These are phyloP conservation scores for Tupiocoris notatus DNA, from an alignment of 2,888 invertebrate species.

Conservation along the genomic window DNA sequence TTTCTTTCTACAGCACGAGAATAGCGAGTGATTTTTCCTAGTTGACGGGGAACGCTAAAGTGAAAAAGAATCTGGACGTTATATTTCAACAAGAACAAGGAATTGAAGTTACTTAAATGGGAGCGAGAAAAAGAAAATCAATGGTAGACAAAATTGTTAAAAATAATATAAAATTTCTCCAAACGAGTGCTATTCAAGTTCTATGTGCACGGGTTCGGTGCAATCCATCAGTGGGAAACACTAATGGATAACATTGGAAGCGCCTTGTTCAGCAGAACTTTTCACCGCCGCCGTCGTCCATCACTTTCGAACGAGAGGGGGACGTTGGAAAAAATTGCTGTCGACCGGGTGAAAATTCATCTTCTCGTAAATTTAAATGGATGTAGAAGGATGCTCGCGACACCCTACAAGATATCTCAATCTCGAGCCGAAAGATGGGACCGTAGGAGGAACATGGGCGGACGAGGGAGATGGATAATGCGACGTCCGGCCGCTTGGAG, in stretches of 20 bases:
- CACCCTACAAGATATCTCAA: constrained; percentile 40
- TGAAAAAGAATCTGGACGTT: no score
- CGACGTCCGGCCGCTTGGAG: constrained; percentile 20
- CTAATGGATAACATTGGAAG: neutral
- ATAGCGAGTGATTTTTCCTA: no score
- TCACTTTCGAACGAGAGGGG: neutral
- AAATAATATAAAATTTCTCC: no score
- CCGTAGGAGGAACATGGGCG: neutral
- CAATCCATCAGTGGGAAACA: neutral
- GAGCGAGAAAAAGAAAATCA: no score
- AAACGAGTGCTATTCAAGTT: no score
- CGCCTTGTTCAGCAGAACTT: neutral
- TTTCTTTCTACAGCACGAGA: no score
- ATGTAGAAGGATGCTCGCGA: constrained; percentile 21
- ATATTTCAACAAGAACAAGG: no score
- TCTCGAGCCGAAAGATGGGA: constrained; percentile 14
- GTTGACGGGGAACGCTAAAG: no score
- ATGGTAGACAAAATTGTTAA: no score
- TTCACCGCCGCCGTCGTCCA: neutral
- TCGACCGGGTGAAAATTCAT: constrained; percentile 19
- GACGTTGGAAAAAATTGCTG: constrained; percentile 17
- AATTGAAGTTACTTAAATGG: no score
- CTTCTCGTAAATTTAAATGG: constrained; percentile 35
- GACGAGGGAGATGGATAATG: constrained; percentile 15
- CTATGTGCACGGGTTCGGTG: neutral